Conservation (phyloP, 2,797 vertebrate species). For the Oreortyx pictus region DNA sequence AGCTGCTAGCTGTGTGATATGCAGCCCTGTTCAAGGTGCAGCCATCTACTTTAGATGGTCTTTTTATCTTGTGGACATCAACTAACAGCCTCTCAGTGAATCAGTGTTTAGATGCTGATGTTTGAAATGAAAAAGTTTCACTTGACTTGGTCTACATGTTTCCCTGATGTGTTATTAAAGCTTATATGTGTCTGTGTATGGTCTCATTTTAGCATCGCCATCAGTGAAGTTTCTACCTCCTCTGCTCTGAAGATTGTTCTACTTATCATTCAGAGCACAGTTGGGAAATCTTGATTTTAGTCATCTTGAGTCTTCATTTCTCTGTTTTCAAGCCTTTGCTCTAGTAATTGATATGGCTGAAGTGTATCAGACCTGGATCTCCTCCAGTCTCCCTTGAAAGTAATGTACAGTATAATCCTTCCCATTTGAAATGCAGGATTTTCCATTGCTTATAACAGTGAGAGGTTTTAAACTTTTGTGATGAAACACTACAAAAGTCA, state of each 20-base stretch:
- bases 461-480: background rate
- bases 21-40: background rate
- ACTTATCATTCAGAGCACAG: background rate
- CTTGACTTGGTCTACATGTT: background rate
- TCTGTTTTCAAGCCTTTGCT: background rate
- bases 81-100: background rate
- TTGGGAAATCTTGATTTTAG: background rate
- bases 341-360: background rate
- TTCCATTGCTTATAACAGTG: background rate
- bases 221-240: background rate
- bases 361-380: background rate
- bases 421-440: background rate
- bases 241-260: background rate
- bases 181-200: background rate
- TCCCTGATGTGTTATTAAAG: background rate
- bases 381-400: background rate
- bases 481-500: background rate
- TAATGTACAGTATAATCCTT: background rate
- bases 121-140: background rate
- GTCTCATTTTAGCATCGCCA: background rate
- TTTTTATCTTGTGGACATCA: background rate
- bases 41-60: background rate
- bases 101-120: background rate
- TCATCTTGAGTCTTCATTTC: background rate
- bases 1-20: background rate